Evolutionary conservation across 2,797 vertebrate genomes (phyloP).

Genomic region (Artibeus jamaicensis): DNA sequence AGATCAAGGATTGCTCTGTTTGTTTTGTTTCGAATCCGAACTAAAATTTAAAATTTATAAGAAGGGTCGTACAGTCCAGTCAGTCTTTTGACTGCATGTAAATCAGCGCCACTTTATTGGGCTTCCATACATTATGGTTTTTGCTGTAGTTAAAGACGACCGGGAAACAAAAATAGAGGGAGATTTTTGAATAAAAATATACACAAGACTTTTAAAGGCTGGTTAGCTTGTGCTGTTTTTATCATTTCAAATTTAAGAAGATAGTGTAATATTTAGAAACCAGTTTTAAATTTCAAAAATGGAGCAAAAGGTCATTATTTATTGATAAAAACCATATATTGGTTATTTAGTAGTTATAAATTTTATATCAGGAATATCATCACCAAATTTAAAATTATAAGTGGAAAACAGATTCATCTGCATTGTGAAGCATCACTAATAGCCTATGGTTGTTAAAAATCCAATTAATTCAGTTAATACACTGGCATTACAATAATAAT

Average conservation of each 20-base stretch:
- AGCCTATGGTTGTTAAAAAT: neutral
- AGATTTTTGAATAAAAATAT: neutral
- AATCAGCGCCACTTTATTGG: conserved; percentile 20
- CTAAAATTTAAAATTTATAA: conserved; percentile 66
- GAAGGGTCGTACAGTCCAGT: neutral
- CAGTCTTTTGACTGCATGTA: conserved; percentile 10
- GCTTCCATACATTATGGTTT: neutral
- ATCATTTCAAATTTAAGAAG: neutral
- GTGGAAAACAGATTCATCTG: neutral
- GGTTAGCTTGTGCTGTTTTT: neutral
- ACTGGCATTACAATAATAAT: neutral
- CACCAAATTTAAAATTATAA: neutral
- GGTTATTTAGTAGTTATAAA: neutral
- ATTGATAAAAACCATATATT: neutral
- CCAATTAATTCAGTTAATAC: neutral
- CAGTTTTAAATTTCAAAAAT: neutral
- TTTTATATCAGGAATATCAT: neutral
- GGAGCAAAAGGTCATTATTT: neutral
- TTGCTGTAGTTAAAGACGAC: neutral
- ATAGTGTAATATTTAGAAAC: neutral
- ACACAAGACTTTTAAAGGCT: neutral
- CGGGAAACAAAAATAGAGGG: neutral
- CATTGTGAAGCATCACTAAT: neutral
- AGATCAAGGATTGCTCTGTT: conserved; percentile 44
- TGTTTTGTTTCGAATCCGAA: conserved; percentile 66